Conservation (phyloP, 2,113 vertebrate species). For the Cettia cetti region DNA sequence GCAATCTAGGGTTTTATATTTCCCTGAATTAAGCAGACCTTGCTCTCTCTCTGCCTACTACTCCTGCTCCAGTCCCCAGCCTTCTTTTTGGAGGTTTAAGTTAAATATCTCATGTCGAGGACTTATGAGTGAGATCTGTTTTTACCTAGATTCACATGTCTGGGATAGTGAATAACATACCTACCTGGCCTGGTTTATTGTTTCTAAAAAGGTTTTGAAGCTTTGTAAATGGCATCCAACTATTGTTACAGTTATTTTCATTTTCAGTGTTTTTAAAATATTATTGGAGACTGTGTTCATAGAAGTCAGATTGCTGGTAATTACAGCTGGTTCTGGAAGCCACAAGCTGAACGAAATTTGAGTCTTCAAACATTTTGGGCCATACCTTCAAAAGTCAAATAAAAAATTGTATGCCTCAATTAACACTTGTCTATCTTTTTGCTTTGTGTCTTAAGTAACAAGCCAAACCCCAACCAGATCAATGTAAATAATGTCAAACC, state of each 20-base stretch:
- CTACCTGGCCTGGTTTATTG: neutral
- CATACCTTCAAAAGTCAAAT: neutral
- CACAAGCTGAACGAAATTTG: neutral
- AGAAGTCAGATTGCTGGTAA: neutral
- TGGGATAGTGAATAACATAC: neutral
- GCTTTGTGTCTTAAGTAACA: conserved; percentile 83
- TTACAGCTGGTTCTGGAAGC: neutral
- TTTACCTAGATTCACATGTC: neutral
- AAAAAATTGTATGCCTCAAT: neutral
- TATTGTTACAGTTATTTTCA: neutral
- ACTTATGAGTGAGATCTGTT: neutral
- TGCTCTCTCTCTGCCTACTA: neutral
- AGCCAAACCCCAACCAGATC: conserved; percentile 98
- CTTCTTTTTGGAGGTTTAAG: neutral
- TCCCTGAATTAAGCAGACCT: neutral
- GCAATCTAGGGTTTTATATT: neutral
- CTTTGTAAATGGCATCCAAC: neutral
- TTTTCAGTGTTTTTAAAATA: neutral
- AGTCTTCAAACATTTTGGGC: neutral
- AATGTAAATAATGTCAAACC: conserved; percentile 87
- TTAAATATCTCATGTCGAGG: neutral
- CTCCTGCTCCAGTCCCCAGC: neutral
- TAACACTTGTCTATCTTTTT: conserved; percentile 28
- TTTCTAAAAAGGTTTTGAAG: neutral
- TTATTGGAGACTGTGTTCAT: neutral